Conservation (phyloP, 2,888 invertebrate genomes). For the Drosophila eohydei region DNA sequence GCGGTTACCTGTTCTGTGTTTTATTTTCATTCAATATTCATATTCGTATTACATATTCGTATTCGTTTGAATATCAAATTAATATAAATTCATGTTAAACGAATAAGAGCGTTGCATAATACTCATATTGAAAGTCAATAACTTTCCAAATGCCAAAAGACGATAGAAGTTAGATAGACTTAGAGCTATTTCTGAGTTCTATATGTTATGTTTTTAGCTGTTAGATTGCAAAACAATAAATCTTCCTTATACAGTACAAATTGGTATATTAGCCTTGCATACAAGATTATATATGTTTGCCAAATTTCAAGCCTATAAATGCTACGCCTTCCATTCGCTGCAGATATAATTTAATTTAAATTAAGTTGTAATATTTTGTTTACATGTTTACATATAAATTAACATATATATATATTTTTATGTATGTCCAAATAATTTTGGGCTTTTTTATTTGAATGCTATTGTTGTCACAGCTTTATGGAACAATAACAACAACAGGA, state of each 20-base stretch:
- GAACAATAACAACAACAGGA: slow-evolving; percentile 15
- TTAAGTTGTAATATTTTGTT: neutral
- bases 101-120: too few relatives aligned
- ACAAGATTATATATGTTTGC: neutral
- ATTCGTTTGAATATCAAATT: neutral
- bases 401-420: slow-evolving; percentile 8
- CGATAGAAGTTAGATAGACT: neutral
- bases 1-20: neutral
- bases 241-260: neutral
- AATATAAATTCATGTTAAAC: too few relatives aligned
- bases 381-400: neutral
- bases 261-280: too few relatives aligned
- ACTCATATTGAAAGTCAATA: neutral
- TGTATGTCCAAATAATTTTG: slow-evolving; percentile 33
- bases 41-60: neutral
- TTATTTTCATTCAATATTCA: neutral
- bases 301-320: neutral
- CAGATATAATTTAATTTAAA: slow-evolving; percentile 7
- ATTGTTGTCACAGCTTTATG: slow-evolving; percentile 6
- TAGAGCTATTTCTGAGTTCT: neutral
- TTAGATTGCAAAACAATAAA: too few relatives aligned
- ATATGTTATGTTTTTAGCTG: too few relatives aligned
- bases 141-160: too few relatives aligned
- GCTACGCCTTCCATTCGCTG: neutral
- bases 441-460: slow-evolving; percentile 9